These are phyloP conservation scores for Takifugu rubripes DNA, from an alignment of 2,797 vertebrate species.

Conservation along the genomic window DNA sequence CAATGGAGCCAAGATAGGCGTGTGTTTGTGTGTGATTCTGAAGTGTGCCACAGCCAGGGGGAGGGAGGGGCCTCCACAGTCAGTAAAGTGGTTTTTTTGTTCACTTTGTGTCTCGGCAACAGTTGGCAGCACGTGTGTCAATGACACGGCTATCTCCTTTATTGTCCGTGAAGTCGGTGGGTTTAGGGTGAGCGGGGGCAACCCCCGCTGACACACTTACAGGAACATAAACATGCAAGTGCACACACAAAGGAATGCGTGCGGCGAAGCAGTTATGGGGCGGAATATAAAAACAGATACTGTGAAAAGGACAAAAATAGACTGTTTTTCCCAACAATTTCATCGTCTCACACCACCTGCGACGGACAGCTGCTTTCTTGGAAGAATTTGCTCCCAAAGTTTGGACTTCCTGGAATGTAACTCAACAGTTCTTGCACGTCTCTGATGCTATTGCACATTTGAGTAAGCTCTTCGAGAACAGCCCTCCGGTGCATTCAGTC, in stretches of 20 bases:
- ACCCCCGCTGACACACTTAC: slow-evolving; percentile 38
- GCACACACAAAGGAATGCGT: slow-evolving; percentile 12
- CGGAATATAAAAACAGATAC: slow-evolving; percentile 1
- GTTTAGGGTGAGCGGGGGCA: slow-evolving; percentile 44
- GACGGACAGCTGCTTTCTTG: slow-evolving; percentile 22
- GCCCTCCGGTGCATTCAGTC: slow-evolving; percentile 47
- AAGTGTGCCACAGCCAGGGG: slow-evolving; percentile 65
- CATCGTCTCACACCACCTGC: slow-evolving; percentile 58
- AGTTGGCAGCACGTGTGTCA: slow-evolving; percentile 89
- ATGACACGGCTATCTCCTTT: slow-evolving; percentile 73
- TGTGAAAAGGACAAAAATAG: slow-evolving; percentile 18
- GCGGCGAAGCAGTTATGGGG: not conserved
- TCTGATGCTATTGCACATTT: slow-evolving; percentile 21
- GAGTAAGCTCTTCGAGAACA: slow-evolving; percentile 60
- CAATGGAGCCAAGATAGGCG: slow-evolving; percentile 62
- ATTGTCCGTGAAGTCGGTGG: slow-evolving; percentile 58
- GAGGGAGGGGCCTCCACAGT: slow-evolving; percentile 58
- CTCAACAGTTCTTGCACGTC: slow-evolving; percentile 4
- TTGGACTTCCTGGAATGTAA: slow-evolving; percentile 14
- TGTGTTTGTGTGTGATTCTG: slow-evolving; percentile 56
- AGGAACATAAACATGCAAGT: slow-evolving; percentile 5
- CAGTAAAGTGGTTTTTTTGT: slow-evolving; percentile 75
- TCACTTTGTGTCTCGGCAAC: slow-evolving; percentile 81
- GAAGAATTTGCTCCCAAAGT: slow-evolving; percentile 29
- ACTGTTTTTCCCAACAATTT: slow-evolving; percentile 35